Conservation (phyloP, 2,797 vertebrate genomes). For the Phoebastria nigripes region DNA sequence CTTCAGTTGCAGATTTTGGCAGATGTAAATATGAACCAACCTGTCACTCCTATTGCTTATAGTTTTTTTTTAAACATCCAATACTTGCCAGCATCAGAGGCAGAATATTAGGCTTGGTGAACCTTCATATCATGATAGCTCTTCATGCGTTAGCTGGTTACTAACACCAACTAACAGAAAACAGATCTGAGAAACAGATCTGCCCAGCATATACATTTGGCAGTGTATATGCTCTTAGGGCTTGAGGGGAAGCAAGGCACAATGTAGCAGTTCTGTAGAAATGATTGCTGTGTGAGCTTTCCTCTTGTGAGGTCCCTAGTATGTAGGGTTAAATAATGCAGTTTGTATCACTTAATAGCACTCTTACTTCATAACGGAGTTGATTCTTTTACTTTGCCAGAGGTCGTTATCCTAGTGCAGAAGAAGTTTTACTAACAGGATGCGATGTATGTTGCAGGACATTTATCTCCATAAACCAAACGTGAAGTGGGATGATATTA, state of each 20-base stretch:
- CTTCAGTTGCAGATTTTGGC: not conserved
- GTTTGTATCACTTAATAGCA: not conserved
- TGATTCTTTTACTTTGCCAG: not conserved
- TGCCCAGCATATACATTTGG: not conserved
- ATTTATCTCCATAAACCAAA: slow-evolving; percentile 96
- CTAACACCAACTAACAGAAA: not conserved
- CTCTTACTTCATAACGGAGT: slow-evolving; percentile 5
- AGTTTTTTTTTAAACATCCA: not conserved
- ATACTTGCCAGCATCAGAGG: not conserved
- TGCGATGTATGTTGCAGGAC: slow-evolving; percentile 81
- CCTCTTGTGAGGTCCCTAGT: not conserved
- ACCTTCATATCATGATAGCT: not conserved
- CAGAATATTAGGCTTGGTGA: not conserved
- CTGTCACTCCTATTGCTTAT: not conserved
- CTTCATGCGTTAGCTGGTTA: not conserved
- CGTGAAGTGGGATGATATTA: slow-evolving; percentile 92
- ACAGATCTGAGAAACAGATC: not conserved
- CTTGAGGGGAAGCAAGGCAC: not conserved
- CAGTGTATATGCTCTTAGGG: not conserved
- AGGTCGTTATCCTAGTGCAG: not conserved
- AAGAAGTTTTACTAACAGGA: slow-evolving; percentile 45
- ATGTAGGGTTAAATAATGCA: not conserved
- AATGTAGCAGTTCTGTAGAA: not conserved
- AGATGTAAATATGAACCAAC: not conserved
- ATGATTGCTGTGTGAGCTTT: not conserved